Evolutionary conservation across 2,797 vertebrate species (phyloP), one percentile per base, ranked within the genome.

Genomic region (Lepus oiostolus): DNA sequence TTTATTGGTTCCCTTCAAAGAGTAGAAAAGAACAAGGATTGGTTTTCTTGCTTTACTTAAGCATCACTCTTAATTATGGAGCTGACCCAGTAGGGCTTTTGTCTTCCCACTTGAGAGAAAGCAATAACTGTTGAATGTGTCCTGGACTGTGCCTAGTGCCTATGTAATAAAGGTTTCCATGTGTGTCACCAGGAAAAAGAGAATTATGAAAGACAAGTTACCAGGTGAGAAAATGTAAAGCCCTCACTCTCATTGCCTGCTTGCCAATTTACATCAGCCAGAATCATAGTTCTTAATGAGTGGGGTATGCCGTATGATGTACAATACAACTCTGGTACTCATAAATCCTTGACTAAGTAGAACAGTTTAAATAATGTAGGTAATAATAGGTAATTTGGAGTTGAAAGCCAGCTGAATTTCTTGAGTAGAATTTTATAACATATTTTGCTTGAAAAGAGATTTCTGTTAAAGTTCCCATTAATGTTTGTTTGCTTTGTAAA

Each of bases 131-230:
- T 3, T 52, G 63, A 87, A 26, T 72, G 75, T 91, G 76, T 11
- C 75, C 67, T 58, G 63, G 19, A 52, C 60, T 86, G 16, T 80
- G 32, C 88, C 82, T 22, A 47, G 22, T 19, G 2, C 68, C 2
- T 85, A 32, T 87, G 92, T 94, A 97, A 95, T 90, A 96, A 92
- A 97, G 88, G 35, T 89, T 80, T 84, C 90, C 86, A 0, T 47
- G 19, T 93, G 58, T 90, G 95, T 97, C 95, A 93, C 52, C 85
- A 72, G 77, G 72, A 81, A 92, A 93, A 79, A 24, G 0, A 80
- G 88, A 87, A 90, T 79, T 81, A 75, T 32, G 77, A 80, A 91
- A 83, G 35, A 22, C 70, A 75, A 88, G 60, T 68, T 62, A 28
- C 81, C 13, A 8, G 50, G 47, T 68, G n/a, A 83, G 85, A 63